Evolutionary conservation across 2,888 invertebrate genomes (phyloP).

Genomic region (Heteromyza rotundicornis): DNA sequence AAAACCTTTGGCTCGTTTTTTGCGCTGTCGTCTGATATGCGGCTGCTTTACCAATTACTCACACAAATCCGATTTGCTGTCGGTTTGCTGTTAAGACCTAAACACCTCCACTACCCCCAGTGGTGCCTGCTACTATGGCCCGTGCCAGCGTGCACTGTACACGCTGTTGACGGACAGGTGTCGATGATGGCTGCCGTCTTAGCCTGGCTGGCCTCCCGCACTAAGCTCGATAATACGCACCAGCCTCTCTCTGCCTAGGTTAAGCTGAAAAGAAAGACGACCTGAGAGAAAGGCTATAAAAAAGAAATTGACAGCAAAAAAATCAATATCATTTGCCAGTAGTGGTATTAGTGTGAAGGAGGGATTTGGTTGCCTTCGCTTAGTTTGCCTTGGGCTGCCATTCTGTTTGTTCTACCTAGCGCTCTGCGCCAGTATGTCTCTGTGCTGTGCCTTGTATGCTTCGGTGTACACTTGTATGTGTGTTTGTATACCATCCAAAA

Average conservation of each 20-base stretch:
- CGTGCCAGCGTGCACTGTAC: neutral
- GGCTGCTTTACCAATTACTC: conserved; percentile 47
- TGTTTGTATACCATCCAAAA: neutral
- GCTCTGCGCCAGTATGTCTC: neutral
- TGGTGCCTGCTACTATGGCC: conserved; percentile 12
- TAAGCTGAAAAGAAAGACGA: conserved; percentile 1
- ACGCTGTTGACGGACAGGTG: neutral
- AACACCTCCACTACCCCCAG: conserved; percentile 25
- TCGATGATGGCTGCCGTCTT: neutral
- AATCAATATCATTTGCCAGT: conserved; percentile 51
- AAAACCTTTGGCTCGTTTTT: conserved; percentile 13
- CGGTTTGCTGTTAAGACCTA: conserved; percentile 13
- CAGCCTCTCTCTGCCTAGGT: neutral
- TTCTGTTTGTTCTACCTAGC: too few species aligned
- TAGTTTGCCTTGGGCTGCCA: too few species aligned
- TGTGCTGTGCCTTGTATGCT: neutral
- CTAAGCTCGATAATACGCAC: neutral
- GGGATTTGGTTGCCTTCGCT: too few species aligned
- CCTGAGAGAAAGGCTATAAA: neutral
- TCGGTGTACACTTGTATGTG: neutral
- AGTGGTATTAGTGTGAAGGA: conserved; percentile 11
- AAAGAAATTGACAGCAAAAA: conserved; percentile 26
- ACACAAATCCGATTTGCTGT: conserved; percentile 53
- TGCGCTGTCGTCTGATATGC: conserved; percentile 11
- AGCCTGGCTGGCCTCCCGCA: neutral